phyloP scores from a whole-genome alignment of 2,888 invertebrate genomes.

The Xestia ashworthii region DNA sequence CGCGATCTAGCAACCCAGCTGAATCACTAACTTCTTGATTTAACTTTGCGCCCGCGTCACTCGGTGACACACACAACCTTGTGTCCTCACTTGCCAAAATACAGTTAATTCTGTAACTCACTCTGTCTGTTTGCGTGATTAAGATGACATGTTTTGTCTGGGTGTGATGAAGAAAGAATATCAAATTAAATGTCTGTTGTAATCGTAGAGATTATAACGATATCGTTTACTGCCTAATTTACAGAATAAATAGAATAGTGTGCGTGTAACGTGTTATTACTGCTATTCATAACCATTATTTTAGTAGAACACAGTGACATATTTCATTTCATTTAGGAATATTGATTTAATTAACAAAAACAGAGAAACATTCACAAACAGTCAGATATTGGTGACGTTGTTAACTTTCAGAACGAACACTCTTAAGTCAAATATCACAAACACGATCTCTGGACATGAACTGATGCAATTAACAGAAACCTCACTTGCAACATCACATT shows the following conservation, averaged over 20 bases:
- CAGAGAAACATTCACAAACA: background rate
- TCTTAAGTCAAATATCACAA: background rate
- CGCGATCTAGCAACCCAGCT: background rate
- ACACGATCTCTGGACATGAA: background rate
- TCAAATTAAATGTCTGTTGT: slow-evolving; percentile 23
- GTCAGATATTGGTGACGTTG: background rate
- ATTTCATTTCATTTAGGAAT: background rate
- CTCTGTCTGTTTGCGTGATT: slow-evolving; percentile 61
- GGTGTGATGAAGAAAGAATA: slow-evolving; percentile 13
- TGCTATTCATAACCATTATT: background rate
- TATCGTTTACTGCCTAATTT: background rate
- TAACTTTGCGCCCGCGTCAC: slow-evolving; percentile 64
- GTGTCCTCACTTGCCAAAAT: slow-evolving; percentile 76
- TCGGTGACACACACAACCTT: slow-evolving; percentile 74
- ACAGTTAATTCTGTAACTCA: slow-evolving; percentile 71
- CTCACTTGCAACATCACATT: background rate
- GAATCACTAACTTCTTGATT: slow-evolving; percentile 64
- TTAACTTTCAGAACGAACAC: background rate
- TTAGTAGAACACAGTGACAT: background rate
- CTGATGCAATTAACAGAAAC: background rate
- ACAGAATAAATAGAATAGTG: background rate
- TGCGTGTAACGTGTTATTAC: background rate
- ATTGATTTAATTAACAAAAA: background rate
- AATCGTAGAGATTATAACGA: background rate
- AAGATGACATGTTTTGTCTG: slow-evolving; percentile 48